Evolutionary conservation across 2,113 vertebrate genomes (phyloP), one percentile per base, ranked within the genome.

Genomic region (Malurus melanocephalus): DNA sequence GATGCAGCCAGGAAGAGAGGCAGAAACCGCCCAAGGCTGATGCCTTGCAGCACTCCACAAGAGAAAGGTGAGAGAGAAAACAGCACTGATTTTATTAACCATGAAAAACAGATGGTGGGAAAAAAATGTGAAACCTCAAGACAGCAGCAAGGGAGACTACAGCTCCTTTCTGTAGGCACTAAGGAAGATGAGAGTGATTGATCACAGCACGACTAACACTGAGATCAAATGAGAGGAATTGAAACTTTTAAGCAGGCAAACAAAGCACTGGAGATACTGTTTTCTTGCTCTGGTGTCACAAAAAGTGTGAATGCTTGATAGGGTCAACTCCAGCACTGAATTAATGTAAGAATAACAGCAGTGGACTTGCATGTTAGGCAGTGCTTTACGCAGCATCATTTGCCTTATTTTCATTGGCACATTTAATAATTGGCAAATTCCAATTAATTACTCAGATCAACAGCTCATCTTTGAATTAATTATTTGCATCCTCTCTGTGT

Each of bases 381-480:
- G 26, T 27, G 40, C 13, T 72, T 79, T 45, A 49, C 1, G 1
- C 9, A 53, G 12, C 19, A 46, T 91, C 60, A 16, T 20, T 52
- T 68, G 28, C 10, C 28, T 35, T 80, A 6, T 56, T 75, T 75
- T 40, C n/a, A 40, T 18, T 33, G 13, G 10, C 13, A 61, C 16
- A 35, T 57, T 45, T 57, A 85, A 80, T 55, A 85, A 68, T 38
- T 38, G 38, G 11, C 14, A 53, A 87, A 85, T 65, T 71, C 28
- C 22, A 60, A 7, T 66, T 67, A 75, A n/a, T 2, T 0, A 24
- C 3, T 64, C 69, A 71, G 33, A 72, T 59, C 19, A 64, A 7
- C 40, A 43, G 3, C 40, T 40, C 7, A 0, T 46, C 24, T 86
- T 42, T 33, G 53, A 87, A 52, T 0, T 0, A 40, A 52, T 13